Base-by-base conservation (phyloP, 2,888 invertebrate genomes). In the Bombylius major region DNA sequence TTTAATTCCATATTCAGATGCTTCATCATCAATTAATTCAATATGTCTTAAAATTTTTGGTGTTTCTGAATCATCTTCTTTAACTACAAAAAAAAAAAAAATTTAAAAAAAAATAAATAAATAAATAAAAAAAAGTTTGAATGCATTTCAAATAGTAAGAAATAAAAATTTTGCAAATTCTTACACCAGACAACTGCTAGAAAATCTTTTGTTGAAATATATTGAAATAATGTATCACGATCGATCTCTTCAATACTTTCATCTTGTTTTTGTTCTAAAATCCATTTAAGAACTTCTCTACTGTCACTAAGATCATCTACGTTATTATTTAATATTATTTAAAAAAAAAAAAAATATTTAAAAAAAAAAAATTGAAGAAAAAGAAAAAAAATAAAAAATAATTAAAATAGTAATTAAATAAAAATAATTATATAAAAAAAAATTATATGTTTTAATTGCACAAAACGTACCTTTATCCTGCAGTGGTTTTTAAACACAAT, bases 151-250 rank as follows among this genome's bases (percentile, higher is more conserved):
- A 42, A 42, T 11, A 42, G n/a, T n/a, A 42, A 42, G 6, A 42
- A 11, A 1, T 2, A 42, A 42, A 42, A 36, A 36, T 36, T 36
- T 36, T 36, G 6, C 9, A 36, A n/a, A 36, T 36, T 36, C 90
- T 89, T 82, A 93, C 93, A 94, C 74, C 93, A 94, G 60, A 92
- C 78, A 55, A 94, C 91, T 50, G 92, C 93, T 67, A 94, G 77
- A 77, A 93, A 94, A 73, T 94, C 93, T 74, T 90, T 90, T 42
- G 86, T 86, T 67, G 87, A 88, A 64, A 94, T 91, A 73, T 89
- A 89, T 67, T 88, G 86, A 69, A 82, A 82, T 47, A 94, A 77
- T 65, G 82, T 81, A 52, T 90, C 89, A 65, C 94, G 81, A 67
- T 89, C 84, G 60, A 94, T 89, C 71, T 90, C 88, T 71, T 91